A percentile compares a stretch with the other conserved stretches of the same genome.
Evolutionary conservation across 2,888 invertebrate species (phyloP).

Genomic region (Caenorhabditis imperialis): DNA sequence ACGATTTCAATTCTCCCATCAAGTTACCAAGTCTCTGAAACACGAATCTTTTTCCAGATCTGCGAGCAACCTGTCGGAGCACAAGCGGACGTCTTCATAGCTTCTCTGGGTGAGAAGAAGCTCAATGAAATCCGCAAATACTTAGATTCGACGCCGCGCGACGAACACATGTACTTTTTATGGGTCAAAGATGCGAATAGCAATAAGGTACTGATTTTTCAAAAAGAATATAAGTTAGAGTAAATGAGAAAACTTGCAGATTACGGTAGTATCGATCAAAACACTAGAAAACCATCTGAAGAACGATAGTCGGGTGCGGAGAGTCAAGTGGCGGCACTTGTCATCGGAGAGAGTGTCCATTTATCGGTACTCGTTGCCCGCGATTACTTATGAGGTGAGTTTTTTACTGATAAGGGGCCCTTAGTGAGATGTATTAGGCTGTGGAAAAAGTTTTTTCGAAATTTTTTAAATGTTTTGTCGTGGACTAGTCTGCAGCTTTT

Average conservation of each 20-base stretch:
- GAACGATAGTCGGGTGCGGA: slow-evolving; percentile 58
- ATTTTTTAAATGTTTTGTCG: too few species aligned
- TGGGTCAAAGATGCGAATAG: slow-evolving; percentile 60
- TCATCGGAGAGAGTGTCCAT: slow-evolving; percentile 62
- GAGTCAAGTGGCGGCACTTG: slow-evolving; percentile 67
- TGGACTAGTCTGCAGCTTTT: too few species aligned
- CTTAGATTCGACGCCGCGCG: slow-evolving; percentile 61
- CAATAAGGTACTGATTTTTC: slow-evolving; percentile 57
- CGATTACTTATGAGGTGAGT: slow-evolving; percentile 59
- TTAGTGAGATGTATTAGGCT: too few species aligned
- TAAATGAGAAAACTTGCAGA: too few species aligned
- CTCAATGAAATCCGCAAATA: slow-evolving; percentile 57
- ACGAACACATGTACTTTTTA: slow-evolving; percentile 63
- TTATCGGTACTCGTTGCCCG: slow-evolving; percentile 64
- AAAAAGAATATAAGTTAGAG: too few species aligned
- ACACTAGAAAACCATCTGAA: slow-evolving; percentile 65
- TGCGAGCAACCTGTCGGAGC: slow-evolving; percentile 66
- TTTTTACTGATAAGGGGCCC: too few species aligned
- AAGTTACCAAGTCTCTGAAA: too few species aligned
- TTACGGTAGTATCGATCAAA: slow-evolving; percentile 65
- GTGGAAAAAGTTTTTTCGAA: too few species aligned
- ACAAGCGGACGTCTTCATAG: slow-evolving; percentile 63
- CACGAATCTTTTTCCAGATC: slow-evolving; percentile 39
- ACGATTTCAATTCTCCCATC: too few species aligned
- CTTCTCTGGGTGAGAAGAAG: slow-evolving; percentile 62